Percentiles rank a stretch among this genome's conserved stretches.
phyloP scores from a whole-genome alignment of 2,888 invertebrate genomes.

The Macropis europaea region DNA sequence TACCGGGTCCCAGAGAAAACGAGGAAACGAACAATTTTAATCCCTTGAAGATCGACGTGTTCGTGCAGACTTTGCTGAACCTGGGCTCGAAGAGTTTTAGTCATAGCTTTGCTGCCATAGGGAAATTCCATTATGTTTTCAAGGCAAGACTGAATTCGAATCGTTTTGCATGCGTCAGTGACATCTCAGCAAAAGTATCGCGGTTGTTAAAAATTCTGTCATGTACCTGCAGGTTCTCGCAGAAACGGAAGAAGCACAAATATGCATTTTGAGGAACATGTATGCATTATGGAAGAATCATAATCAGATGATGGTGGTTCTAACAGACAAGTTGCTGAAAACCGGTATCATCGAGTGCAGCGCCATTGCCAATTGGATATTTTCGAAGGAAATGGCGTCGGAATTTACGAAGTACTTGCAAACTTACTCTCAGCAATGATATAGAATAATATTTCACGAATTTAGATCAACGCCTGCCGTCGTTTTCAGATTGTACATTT shows the following conservation, averaged over 20 bases:
- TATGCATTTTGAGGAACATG: constrained; percentile 94
- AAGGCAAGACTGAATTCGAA: constrained; percentile 87
- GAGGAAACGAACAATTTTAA: constrained; percentile 89
- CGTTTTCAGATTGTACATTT: constrained; percentile 89
- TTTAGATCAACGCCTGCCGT: background rate
- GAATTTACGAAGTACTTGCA: constrained; percentile 89
- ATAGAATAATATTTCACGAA: background rate
- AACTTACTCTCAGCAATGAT: background rate
- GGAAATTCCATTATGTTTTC: constrained; percentile 96
- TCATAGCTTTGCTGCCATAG: constrained; percentile 99
- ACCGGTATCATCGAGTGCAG: constrained; percentile 98
- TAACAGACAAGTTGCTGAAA: constrained; percentile 98
- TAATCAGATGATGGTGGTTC: constrained; percentile 97
- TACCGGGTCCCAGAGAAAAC: constrained; percentile 90
- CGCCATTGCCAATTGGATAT: constrained; percentile 98
- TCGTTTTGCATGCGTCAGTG: too few species aligned
- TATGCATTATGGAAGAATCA: constrained; percentile 98
- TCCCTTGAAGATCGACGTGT: constrained; percentile 97
- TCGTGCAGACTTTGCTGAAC: constrained; percentile 96
- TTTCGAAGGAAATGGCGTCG: constrained; percentile 94
- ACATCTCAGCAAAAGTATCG: too few species aligned
- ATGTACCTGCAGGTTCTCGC: constrained; percentile 87
- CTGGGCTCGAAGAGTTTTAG: constrained; percentile 98
- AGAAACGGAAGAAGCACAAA: constrained; percentile 97
- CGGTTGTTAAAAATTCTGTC: background rate